Conservation (phyloP, 1,140 invertebrate species). For the Sminthurides bifidus region DNA sequence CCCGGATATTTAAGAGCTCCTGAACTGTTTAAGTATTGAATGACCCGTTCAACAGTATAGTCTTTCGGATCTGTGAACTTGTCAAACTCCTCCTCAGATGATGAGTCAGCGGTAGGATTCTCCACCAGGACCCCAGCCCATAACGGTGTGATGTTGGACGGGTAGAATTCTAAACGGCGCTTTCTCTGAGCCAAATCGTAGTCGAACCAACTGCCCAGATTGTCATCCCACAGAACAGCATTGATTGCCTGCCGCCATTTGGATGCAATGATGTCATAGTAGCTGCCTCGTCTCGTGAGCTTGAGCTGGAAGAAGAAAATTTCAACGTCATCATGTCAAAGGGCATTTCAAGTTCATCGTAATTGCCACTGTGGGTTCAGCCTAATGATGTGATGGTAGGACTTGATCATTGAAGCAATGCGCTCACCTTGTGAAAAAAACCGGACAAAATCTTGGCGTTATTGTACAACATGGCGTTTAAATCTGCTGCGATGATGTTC, state of each 20-base stretch:
- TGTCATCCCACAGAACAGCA: slow-evolving; percentile 69
- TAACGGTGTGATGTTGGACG: slow-evolving; percentile 69
- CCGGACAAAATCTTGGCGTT: slow-evolving; percentile 6
- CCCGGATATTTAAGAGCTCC: slow-evolving; percentile 38
- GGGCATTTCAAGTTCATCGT: neutral
- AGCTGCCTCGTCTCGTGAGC: slow-evolving; percentile 31
- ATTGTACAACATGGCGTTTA: slow-evolving; percentile 43
- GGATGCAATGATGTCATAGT: slow-evolving; percentile 32
- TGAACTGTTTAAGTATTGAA: slow-evolving; percentile 7
- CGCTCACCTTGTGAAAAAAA: neutral
- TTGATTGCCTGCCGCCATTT: slow-evolving; percentile 30
- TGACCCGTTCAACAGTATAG: neutral
- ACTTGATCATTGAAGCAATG: neutral
- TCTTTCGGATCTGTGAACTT: slow-evolving; percentile 33
- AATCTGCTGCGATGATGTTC: slow-evolving; percentile 44
- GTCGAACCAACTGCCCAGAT: slow-evolving; percentile 59
- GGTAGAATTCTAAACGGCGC: slow-evolving; percentile 41
- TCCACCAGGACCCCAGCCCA: slow-evolving; percentile 48
- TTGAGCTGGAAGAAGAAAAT: slow-evolving; percentile 32
- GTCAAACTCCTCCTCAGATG: neutral
- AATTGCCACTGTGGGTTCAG: no score
- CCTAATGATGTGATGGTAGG: no score
- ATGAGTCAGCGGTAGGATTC: no score
- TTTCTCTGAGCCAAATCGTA: slow-evolving; percentile 5
- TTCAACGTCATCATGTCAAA: neutral